Percentiles rank a stretch among this genome's conserved stretches.
Evolutionary conservation across 2,888 invertebrate genomes (phyloP).

Genomic region (Automeris io): DNA sequence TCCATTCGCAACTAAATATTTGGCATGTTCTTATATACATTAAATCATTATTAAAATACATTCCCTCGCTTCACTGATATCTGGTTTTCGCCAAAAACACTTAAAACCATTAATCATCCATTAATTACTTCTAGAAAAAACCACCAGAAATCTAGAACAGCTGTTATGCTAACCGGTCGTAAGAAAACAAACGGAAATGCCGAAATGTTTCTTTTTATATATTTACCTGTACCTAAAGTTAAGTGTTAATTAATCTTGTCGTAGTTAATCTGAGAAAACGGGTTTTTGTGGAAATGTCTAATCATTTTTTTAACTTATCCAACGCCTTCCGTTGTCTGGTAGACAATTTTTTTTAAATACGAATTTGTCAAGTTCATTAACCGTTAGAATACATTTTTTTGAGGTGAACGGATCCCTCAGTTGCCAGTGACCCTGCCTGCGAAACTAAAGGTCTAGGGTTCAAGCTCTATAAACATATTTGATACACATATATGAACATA

Average conservation of each 20-base stretch:
- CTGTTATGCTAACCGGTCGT: constrained; percentile 1
- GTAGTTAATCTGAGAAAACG: not conserved
- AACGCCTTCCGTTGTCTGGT: too few relatives aligned
- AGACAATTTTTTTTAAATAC: too few relatives aligned
- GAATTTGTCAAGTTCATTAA: too few relatives aligned
- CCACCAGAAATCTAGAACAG: not conserved
- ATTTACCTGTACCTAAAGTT: not conserved
- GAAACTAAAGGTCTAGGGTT: too few relatives aligned
- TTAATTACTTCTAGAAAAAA: not conserved
- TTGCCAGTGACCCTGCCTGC: too few relatives aligned
- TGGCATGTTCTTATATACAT: too few relatives aligned
- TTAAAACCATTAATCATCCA: not conserved
- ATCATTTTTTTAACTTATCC: too few relatives aligned
- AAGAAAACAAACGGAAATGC: constrained; percentile 1
- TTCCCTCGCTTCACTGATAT: not conserved
- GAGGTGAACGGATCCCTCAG: too few relatives aligned
- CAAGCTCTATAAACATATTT: too few relatives aligned
- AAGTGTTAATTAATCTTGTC: constrained; percentile 3
- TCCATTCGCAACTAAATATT: too few relatives aligned
- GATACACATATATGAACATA: too few relatives aligned
- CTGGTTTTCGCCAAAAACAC: not conserved
- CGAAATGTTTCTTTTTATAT: not conserved
- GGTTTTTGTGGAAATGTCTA: not conserved
- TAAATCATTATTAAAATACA: not conserved
- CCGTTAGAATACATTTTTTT: too few relatives aligned